Evolutionary conservation across 2,888 invertebrate genomes (phyloP).

Genomic region (Colletes collaris): DNA sequence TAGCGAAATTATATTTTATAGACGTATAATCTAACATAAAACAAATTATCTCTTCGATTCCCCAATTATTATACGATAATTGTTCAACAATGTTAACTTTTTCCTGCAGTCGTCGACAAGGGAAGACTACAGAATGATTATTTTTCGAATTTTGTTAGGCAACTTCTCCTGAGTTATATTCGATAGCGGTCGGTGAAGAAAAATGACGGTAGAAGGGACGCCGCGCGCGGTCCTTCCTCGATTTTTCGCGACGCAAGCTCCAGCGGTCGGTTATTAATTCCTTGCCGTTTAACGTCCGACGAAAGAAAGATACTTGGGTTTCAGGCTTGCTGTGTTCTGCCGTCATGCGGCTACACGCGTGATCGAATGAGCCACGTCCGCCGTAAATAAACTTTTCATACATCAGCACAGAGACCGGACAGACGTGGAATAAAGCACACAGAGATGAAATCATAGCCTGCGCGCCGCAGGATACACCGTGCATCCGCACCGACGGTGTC

Average conservation of each 20-base stretch:
- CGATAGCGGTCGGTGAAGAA: neutral
- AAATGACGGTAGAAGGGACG: conserved; percentile 7
- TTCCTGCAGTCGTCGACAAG: too few relatives aligned
- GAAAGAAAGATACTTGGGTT: conserved; percentile 63
- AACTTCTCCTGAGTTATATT: too few relatives aligned
- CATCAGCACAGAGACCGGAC: conserved; percentile 55
- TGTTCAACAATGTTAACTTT: too few relatives aligned
- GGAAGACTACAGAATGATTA: too few relatives aligned
- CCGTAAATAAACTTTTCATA: conserved; percentile 71
- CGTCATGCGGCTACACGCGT: conserved; percentile 57
- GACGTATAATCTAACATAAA: too few relatives aligned
- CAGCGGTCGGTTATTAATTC: conserved; percentile 61
- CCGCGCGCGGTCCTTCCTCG: neutral
- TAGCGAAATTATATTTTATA: too few relatives aligned
- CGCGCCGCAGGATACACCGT: conserved; percentile 61
- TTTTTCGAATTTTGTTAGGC: too few relatives aligned
- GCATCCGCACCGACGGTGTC: conserved; percentile 63
- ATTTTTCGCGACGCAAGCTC: conserved; percentile 22
- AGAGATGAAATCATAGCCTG: conserved; percentile 69
- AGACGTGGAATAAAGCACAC: conserved; percentile 59
- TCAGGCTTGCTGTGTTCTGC: conserved; percentile 56
- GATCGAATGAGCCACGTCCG: conserved; percentile 67
- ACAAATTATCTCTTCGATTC: too few relatives aligned
- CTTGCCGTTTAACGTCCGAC: conserved; percentile 57
- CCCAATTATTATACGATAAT: too few relatives aligned